Base-by-base conservation (phyloP, 2,797 vertebrate genomes). In the Tragopan temminckii region DNA sequence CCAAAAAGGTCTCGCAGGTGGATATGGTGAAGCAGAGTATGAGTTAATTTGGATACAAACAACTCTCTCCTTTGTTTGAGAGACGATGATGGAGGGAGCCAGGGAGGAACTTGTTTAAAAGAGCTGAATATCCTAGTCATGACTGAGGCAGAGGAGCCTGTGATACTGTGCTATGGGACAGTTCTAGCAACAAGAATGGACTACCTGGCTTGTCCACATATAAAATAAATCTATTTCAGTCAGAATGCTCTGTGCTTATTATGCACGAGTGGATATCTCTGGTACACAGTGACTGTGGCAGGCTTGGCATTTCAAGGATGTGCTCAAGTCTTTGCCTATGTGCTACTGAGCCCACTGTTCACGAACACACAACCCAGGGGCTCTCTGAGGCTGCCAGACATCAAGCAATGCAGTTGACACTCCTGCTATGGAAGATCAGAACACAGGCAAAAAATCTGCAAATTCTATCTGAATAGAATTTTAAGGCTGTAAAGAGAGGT, bases 21-120 rank as follows among this genome's bases (percentile, higher is more conserved):
- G 11, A 18, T n/a, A 2, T 17, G 35, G 3, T 19, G 5, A 72
- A 67, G 16, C 19, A 36, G 13, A 58, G 24, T 55, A 62, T 20
- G 16, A 12, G 7, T 71, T 71, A 43, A 59, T 62, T 50, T 69
- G 43, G 43, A 59, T 13, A 81, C 6, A 68, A 43, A 61, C 6
- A 74, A 4, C 29, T 80, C 16, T 71, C 6, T 77, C 5, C 10
- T 89, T 62, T 58, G 11, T 11, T 38, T 58, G n/a, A 66, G 36
- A 71, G 23, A 16, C 13, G 17, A 23, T 1, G 2, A 8, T 8
- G 18, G 59, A 11, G 2, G 3, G 13, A 87, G 9, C 23, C 31
- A 48, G 3, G 4, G 13, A 12, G 69, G 15, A 75, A 83, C 20
- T 19, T 40, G 4, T 0, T 0, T 5, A 52, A 11, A 62, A 88